Base-by-base conservation (phyloP, 2,797 vertebrate species). In the Tadarida brasiliensis region DNA sequence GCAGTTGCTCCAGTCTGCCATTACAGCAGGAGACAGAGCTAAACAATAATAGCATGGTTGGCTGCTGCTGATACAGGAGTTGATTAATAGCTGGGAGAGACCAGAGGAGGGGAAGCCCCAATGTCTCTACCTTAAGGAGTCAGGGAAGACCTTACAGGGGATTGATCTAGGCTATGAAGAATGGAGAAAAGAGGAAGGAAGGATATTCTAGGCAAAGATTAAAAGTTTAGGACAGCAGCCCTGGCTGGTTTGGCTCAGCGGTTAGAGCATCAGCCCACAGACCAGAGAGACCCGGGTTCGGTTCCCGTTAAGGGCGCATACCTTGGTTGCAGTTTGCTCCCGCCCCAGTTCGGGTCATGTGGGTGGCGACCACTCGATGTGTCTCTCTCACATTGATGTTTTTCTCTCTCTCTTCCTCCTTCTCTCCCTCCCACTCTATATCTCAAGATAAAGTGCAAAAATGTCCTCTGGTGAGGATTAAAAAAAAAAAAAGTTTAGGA, bases 141-240 rank as follows among this genome's bases (percentile, higher is more conserved):
- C 26, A 83, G 44, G 20, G 11, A 71, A 82, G 56, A 67, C 24
- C 28, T 76, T 63, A 78, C 51, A 90, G 63, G 61, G 65, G 33
- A 93, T 17, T 77, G 88, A 90, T 70, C 30, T 87, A 77, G 16
- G 19, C 47, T 65, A 39, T 71, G 20, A 85, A 76, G 24, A 89
- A 35, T 81, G 24, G 90, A 87, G 85, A 83, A 67, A 85, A 82
- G 39, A 89, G 20, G 68, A 84, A 85, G 44, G 44, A 90, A 94
- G 39, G 26, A 35, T 49, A 87, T 94, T 73, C 56, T 16, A 39
- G 26, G 76, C 19, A 86, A 39, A 83, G n/a, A 47, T 59, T 80
- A 49, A 12, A 89, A 83, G 57, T 63, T 77, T 80, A 26, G 59
- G 56, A 67, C 67, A 86, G 39, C 5, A 77, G 47, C 39, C 39